Evolutionary conservation across 2,888 invertebrate genomes (phyloP).

Genomic region (Mylabris sibirica): DNA sequence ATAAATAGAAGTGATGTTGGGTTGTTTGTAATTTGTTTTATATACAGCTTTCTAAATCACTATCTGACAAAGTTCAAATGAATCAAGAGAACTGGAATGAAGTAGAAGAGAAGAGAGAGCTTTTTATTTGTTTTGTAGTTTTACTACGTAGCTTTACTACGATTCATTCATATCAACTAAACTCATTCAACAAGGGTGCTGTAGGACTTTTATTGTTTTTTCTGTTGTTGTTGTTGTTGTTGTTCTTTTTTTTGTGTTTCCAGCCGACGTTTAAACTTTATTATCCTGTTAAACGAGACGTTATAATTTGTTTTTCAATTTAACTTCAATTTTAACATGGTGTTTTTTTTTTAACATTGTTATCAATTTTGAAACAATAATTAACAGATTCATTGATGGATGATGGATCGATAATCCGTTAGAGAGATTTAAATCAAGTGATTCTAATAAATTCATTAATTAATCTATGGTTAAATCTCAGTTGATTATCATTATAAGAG

Average conservation of each 20-base stretch:
- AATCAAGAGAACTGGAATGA: slow-evolving; percentile 53
- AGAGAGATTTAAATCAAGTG: no score
- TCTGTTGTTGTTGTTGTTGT: slow-evolving; percentile 34
- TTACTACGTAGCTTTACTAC: slow-evolving; percentile 59
- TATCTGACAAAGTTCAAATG: slow-evolving; percentile 35
- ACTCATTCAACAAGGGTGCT: slow-evolving; percentile 49
- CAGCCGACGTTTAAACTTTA: slow-evolving; percentile 42
- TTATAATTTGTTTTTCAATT: slow-evolving; percentile 39
- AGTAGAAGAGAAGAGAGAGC: slow-evolving; percentile 44
- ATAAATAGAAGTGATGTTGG: background rate
- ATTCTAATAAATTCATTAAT: no score
- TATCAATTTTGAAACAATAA: background rate
- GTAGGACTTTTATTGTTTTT: slow-evolving; percentile 39
- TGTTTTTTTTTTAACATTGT: background rate
- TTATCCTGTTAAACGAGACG: slow-evolving; percentile 44
- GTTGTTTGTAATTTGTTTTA: slow-evolving; percentile 32
- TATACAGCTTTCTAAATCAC: slow-evolving; percentile 33
- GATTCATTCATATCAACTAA: slow-evolving; percentile 56
- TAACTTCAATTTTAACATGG: background rate
- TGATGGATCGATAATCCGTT: no score
- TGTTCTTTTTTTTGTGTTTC: slow-evolving; percentile 37
- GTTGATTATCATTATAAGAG: no score
- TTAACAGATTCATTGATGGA: no score
- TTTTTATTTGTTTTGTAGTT: slow-evolving; percentile 63
- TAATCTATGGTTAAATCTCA: no score